Conservation (phyloP, 2,888 invertebrate species). For the Tenthredo distinguenda region DNA sequence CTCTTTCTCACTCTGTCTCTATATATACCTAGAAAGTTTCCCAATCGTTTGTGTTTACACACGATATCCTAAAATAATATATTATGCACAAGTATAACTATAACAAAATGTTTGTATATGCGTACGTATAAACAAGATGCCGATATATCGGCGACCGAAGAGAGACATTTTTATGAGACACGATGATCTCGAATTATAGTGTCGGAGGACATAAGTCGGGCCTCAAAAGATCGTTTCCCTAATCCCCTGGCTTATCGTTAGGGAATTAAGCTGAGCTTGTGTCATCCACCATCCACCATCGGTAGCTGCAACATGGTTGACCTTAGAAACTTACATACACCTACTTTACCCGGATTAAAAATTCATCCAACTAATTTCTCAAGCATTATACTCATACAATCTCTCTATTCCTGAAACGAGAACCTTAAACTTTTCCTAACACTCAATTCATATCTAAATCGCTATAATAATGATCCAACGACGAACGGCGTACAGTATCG, state of each 20-base stretch:
- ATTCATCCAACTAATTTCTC: neutral
- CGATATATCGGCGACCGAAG: constrained; percentile 53
- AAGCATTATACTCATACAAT: neutral
- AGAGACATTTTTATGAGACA: constrained; percentile 54
- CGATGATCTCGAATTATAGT: constrained; percentile 63
- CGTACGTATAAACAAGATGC: constrained; percentile 6
- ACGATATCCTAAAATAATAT: constrained; percentile 33
- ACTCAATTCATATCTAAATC: neutral
- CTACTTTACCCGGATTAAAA: neutral
- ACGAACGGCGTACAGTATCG: no score
- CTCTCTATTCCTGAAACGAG: neutral
- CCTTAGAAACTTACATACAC: neutral
- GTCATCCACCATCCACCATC: constrained; percentile 6
- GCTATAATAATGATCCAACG: no score
- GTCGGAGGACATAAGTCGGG: constrained; percentile 57
- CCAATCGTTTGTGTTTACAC: constrained; percentile 26
- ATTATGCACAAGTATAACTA: neutral
- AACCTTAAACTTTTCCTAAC: neutral
- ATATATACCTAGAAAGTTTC: neutral
- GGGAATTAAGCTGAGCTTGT: neutral
- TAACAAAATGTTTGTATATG: neutral
- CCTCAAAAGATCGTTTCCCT: constrained; percentile 47
- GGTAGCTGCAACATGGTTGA: neutral
- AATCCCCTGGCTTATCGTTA: constrained; percentile 54
- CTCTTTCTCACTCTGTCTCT: neutral